Evolutionary conservation across 2,113 vertebrate genomes (phyloP), one percentile per base, ranked within the genome.

Genomic region (Engystomops pustulosus): DNA sequence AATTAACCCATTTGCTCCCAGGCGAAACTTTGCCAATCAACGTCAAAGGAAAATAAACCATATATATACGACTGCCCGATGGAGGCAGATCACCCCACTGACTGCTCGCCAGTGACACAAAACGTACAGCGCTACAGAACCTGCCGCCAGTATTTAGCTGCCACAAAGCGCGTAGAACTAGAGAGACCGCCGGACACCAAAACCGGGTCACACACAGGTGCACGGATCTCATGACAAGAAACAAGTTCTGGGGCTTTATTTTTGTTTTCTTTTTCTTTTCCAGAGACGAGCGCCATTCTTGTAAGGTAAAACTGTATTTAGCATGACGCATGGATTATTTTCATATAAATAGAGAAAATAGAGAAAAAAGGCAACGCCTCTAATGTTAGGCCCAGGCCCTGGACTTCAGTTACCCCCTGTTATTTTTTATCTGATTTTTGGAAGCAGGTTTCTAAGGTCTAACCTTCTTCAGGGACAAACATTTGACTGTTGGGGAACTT

Each of bases 251-350:
- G 72, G 72, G 72, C 36, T 41, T 71, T 71, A 12, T 44, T 71
- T 71, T 25, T 9, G 0, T 25, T 71, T 71, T 25, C 44, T 44
- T 70, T 70, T 0, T 41, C 41, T 71, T 15, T 58, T 45, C 90
- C 90, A 98, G 94, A 91, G 91, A 91, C 92, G 89, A 92, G 94
- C 94, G 92, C 67, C 32, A 62, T 98, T 96, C 95, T 95, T 97
- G 97, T 98, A 98, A 97, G 95, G 97, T 98, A 98, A 98, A 98
- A 95, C 88, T 97, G 97, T 99, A 98, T 99, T 98, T 99, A 98
- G 97, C 97, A 98, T 99, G 97, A 97, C 97, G 97, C 97, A 98
- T 98, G 97, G 96, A 96, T 98, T 99, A 98, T 99, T 99, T 99
- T 99, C 97, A 96, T 99, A 99, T 97, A 96, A 98, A 96, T 96